Evolutionary conservation across 2,888 invertebrate species (phyloP).

Genomic region (Lepidocyrtinus sp.): DNA sequence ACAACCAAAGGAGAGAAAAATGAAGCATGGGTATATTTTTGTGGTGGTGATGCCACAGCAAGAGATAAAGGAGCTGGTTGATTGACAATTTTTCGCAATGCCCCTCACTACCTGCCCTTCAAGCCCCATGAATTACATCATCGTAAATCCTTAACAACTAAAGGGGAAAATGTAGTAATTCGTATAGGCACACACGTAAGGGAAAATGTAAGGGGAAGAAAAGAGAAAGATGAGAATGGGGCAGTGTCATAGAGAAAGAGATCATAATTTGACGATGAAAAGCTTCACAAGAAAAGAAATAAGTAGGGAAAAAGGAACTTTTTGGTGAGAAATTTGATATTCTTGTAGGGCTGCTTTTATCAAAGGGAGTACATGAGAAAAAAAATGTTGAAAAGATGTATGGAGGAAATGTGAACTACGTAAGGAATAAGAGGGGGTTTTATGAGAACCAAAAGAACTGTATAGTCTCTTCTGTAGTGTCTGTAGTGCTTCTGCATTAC

Average conservation of each 20-base stretch:
- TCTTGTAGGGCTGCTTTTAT: conserved; percentile 16
- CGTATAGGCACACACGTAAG: background rate
- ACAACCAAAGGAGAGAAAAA: conserved; percentile 19
- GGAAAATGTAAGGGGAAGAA: conserved; percentile 30
- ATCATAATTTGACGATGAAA: conserved; percentile 60
- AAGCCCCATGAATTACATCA: conserved; percentile 62
- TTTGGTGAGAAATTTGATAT: conserved; percentile 58
- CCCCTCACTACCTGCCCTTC: conserved; percentile 50
- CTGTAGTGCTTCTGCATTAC: conserved; percentile 2
- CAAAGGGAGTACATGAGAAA: conserved; percentile 8
- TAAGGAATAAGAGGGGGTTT: background rate
- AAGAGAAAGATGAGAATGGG: conserved; percentile 55
- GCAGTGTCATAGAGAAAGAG: conserved; percentile 54
- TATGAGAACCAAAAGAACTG: background rate
- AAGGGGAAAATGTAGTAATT: conserved; percentile 20
- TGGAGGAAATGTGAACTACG: conserved; percentile 17
- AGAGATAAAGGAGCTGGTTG: conserved; percentile 39
- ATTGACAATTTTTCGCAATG: conserved; percentile 62
- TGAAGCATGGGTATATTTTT: conserved; percentile 17
- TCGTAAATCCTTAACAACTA: conserved; percentile 60
- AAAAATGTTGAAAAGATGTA: conserved; percentile 23
- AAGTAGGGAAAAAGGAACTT: conserved; percentile 31
- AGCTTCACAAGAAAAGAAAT: conserved; percentile 36
- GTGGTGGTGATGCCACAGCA: conserved; percentile 31
- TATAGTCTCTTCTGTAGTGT: background rate